A percentile compares a stretch with the other conserved stretches of the same genome.
These are phyloP conservation scores for Pissodes strobi DNA, from an alignment of 1,140 invertebrate genomes.

Conservation along the genomic window DNA sequence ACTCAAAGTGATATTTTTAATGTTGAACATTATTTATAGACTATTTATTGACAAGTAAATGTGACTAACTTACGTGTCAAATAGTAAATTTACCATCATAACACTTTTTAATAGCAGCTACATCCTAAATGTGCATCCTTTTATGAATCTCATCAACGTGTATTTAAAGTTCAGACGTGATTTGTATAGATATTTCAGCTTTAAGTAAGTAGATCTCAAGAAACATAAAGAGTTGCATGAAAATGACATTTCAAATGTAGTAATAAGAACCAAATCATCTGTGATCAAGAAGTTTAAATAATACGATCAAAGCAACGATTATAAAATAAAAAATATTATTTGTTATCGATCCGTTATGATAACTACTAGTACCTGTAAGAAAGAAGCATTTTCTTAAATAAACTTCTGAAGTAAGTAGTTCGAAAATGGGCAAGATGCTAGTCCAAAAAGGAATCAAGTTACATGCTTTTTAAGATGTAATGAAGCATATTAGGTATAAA, in stretches of 20 bases:
- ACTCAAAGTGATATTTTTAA: slow-evolving; percentile 1
- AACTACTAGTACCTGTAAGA: slow-evolving; percentile 41
- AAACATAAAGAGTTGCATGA: slow-evolving; percentile 7
- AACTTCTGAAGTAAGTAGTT: neutral
- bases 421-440: neutral
- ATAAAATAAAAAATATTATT: slow-evolving; percentile 37
- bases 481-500: slow-evolving; percentile 9
- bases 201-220: slow-evolving; percentile 17
- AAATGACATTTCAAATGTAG: slow-evolving; percentile 33
- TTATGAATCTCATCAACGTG: no score
- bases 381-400: slow-evolving; percentile 22
- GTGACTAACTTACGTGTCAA: neutral
- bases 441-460: slow-evolving; percentile 6
- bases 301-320: slow-evolving; percentile 46
- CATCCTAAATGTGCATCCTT: no score
- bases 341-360: slow-evolving; percentile 32
- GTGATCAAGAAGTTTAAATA: slow-evolving; percentile 46
- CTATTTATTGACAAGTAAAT: neutral
- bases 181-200: neutral
- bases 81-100: no score
- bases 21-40: neutral
- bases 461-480: slow-evolving; percentile 8
- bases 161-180: no score
- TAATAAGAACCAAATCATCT: slow-evolving; percentile 49
- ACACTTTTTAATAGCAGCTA: no score